Conservation (phyloP, 2,888 invertebrate genomes). For the Leptopterna dolabrata region DNA sequence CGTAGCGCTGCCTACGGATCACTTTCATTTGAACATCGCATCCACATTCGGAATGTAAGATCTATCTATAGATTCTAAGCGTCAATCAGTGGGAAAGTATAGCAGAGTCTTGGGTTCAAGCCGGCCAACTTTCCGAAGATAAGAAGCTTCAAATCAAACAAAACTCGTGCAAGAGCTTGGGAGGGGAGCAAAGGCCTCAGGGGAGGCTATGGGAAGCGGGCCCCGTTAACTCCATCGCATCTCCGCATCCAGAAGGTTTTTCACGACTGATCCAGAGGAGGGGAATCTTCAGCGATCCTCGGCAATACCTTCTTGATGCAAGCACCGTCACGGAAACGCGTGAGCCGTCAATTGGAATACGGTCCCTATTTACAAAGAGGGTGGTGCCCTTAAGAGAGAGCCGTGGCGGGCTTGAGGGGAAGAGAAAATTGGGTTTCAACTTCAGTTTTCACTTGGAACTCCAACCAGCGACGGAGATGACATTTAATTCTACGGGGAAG, state of each 20-base stretch:
- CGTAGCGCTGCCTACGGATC: too few species aligned
- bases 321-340: slow-evolving; percentile 37
- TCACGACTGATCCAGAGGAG: slow-evolving; percentile 33
- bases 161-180: slow-evolving; percentile 38
- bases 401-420: neutral
- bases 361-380: neutral
- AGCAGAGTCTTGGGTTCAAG: neutral
- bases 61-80: too few species aligned
- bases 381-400: neutral
- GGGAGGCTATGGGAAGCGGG: slow-evolving; percentile 43
- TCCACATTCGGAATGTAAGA: too few species aligned
- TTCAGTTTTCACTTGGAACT: neutral
- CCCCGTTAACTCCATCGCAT: slow-evolving; percentile 35
- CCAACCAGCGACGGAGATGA: neutral
- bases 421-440: neutral
- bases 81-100: neutral
- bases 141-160: slow-evolving; percentile 44
- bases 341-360: slow-evolving; percentile 39
- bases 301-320: slow-evolving; percentile 15
- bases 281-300: slow-evolving; percentile 16
- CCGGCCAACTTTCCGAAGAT: slow-evolving; percentile 17
- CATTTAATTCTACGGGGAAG: neutral
- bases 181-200: neutral
- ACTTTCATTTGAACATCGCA: too few species aligned
- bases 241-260: slow-evolving; percentile 11